Base-by-base conservation (phyloP, 2,113 vertebrate genomes). In the Cyanoliseus patagonus region DNA sequence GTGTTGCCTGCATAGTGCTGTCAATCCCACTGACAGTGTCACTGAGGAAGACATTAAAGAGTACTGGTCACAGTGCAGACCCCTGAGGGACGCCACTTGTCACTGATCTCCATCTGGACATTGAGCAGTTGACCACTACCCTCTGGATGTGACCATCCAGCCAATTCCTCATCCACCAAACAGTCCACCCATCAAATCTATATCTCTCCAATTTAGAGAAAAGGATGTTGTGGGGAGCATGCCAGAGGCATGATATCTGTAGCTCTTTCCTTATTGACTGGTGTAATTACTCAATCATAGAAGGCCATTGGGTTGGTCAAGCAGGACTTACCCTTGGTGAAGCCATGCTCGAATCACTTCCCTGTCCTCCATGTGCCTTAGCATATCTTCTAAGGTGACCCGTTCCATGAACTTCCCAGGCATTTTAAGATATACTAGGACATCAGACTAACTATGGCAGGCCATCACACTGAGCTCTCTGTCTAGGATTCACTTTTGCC, bases 11-110 rank as follows among this genome's bases (percentile, higher is more conserved):
- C 44, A 66, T n/a, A n/a, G n/a, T n/a, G 42, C 13, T 30, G 19
- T 87, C 0, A 0, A 59, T 39, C 13, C 49, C 37, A 64, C 63
- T 37, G 70, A n/a, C 13, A 8, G 5, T n/a, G 64, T 46, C 17
- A 52, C 4, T 41, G 57, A 52, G 27, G 44, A 83, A 31, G 28
- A 35, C 8, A 11, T 1, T 46, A 35, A 77, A 59, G 7, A 59
- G 28, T 11, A 16, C 2, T 22, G 5, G 37, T 77, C 17, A 10
- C 64, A 77, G 8, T 24, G 35, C 11, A 11, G 42, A 77, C 25
- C 28, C 39, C 20, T 41, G 16, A 30, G 37, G 72, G 33, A 37
- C 5, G 64, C 63, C 6, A n/a, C 12, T 88, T 66, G 20, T 37
- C 44, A 20, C 3, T 28, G 1, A 13, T 35, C 72, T 59, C 49